Evolutionary conservation across 2,113 vertebrate genomes (phyloP), one percentile per base, ranked within the genome.

Genomic region (Pteruthius melanotis): DNA sequence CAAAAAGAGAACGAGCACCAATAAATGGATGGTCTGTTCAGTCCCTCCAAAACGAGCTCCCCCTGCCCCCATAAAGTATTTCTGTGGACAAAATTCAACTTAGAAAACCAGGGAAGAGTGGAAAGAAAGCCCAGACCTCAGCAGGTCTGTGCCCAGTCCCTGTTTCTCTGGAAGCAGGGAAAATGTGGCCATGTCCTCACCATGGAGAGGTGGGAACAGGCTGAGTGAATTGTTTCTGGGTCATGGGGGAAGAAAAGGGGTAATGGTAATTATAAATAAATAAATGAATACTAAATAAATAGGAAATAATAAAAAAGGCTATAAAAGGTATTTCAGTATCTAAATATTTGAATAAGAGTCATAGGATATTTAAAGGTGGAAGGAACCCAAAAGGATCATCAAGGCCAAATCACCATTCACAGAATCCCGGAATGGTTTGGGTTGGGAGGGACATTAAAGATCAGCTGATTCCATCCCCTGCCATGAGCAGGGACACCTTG

Each of bases 31-130:
- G 6, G 80, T 40, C 60, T 79, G 31, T 86, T 85, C 77, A 92
- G 44, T 89, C 66, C 81, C 71, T 85, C 56, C 75, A 85, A 78
- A 84, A 83, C 0, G 10, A 83, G 85, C 92, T 93, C 63, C 64
- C 81, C 83, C 59, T 78, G 3, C 26, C 52, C 18, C 47, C 44
- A 5, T 21, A 5, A 60, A 47, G 30, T 74, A 30, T 72, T 91
- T 88, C 59, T 70, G 26, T 20, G 16, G 70, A 70, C 74, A 68
- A 27, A 81, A 31, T 94, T 89, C 42, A 35, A 26, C 45, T 88
- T 80, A 79, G 15, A 59, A 61, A 95, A 63, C 52, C 69, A 53
- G 81, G 72, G 69, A 61, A 50, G 40, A 39, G 39, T 64, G 68
- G 54, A 59, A 91, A 57, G 69, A 66, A 86, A 89, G 50, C 50